Percentiles rank a stretch among this genome's conserved stretches.
Evolutionary conservation across 2,888 invertebrate species (phyloP).

Genomic region (Drosophila leonis): DNA sequence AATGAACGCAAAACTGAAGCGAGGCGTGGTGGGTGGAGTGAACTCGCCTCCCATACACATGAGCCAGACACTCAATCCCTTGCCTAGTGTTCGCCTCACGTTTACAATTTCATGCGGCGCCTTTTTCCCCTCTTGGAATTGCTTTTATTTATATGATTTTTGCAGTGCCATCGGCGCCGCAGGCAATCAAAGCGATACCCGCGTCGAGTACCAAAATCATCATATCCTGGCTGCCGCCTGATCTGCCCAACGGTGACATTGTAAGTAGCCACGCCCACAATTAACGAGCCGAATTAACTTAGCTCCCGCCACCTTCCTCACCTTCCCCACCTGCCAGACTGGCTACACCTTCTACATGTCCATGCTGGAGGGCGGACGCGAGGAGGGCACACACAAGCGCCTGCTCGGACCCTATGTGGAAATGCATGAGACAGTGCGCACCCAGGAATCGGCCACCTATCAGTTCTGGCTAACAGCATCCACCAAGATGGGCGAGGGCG

Average conservation of each 20-base stretch:
- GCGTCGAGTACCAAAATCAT: slow-evolving; percentile 94
- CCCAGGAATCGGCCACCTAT: slow-evolving; percentile 90
- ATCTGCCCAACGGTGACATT: slow-evolving; percentile 93
- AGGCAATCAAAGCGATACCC: slow-evolving; percentile 95
- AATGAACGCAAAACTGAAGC: slow-evolving; percentile 68
- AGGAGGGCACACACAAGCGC: slow-evolving; percentile 92
- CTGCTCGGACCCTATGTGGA: slow-evolving; percentile 90
- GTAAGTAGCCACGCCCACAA: slow-evolving; percentile 84
- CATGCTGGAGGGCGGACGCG: slow-evolving; percentile 91
- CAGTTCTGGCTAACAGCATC: slow-evolving; percentile 91
- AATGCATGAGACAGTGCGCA: slow-evolving; percentile 90
- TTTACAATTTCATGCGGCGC: slow-evolving; percentile 65
- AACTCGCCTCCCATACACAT: background rate
- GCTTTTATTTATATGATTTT: slow-evolving; percentile 45
- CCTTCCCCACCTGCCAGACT: slow-evolving; percentile 72
- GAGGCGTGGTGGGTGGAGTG: slow-evolving; percentile 47
- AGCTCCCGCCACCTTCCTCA: background rate
- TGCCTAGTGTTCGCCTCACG: slow-evolving; percentile 42
- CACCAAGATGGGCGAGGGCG: slow-evolving; percentile 94
- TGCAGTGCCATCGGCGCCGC: slow-evolving; percentile 94
- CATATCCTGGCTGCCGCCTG: slow-evolving; percentile 95
- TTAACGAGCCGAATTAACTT: slow-evolving; percentile 19
- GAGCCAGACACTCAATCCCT: background rate
- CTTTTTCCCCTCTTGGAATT: slow-evolving; percentile 26
- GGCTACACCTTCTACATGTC: slow-evolving; percentile 94